A percentile compares a stretch with the other conserved stretches of the same genome.
Evolutionary conservation across 2,113 vertebrate species (phyloP).

Genomic region (Sakesphorus luctuosus): DNA sequence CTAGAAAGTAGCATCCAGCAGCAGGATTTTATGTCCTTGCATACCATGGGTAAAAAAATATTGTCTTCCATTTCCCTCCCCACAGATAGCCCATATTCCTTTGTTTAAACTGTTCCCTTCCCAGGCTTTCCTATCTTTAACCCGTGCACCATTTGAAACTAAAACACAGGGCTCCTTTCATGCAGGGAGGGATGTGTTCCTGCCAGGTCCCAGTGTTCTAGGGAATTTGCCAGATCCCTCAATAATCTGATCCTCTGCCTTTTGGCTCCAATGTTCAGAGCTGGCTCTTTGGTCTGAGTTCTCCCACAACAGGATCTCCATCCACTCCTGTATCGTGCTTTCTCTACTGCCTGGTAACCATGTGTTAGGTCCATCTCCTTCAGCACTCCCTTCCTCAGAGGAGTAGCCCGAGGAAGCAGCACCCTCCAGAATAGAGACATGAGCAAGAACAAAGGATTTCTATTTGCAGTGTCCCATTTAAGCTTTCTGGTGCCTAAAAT

Average conservation of each 20-base stretch:
- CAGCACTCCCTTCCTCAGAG: background rate
- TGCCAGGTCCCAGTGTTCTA: constrained; percentile 47
- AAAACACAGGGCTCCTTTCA: constrained; percentile 53
- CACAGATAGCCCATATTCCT: background rate
- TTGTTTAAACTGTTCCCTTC: background rate
- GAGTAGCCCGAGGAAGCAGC: background rate
- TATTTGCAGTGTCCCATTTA: background rate
- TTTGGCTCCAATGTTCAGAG: background rate
- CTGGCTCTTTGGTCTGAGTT: background rate
- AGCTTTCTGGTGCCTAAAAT: background rate
- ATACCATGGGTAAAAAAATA: background rate
- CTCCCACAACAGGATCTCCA: background rate
- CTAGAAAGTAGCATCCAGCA: background rate
- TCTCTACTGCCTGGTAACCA: background rate
- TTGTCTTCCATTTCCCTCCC: background rate
- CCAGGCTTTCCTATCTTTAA: constrained; percentile 9
- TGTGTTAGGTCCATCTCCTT: background rate
- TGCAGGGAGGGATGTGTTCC: background rate
- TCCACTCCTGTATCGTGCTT: background rate
- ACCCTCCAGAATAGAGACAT: background rate
- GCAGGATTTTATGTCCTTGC: background rate
- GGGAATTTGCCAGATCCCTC: constrained; percentile 57
- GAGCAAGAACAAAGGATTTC: background rate
- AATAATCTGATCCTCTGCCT: constrained; percentile 29
- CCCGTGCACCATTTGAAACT: background rate